phyloP scores from a whole-genome alignment of 2,888 invertebrate species.

The Nycteola revayana region DNA sequence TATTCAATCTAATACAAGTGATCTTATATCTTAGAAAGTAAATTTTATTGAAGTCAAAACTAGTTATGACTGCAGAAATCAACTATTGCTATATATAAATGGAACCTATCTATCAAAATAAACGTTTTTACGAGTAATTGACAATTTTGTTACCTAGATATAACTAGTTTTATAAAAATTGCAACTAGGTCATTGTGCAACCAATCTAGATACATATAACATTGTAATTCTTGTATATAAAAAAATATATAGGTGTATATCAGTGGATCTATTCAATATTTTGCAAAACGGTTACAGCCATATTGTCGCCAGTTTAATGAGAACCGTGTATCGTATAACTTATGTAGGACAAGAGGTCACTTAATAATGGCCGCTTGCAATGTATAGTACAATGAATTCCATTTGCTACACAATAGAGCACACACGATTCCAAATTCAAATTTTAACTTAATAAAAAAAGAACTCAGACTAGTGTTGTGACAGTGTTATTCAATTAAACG shows the following conservation, averaged over 20 bases:
- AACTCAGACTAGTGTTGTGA: constrained; percentile 33
- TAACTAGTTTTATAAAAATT: constrained; percentile 35
- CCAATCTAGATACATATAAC: constrained; percentile 26
- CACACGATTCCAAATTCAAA: constrained; percentile 77
- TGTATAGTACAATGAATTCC: constrained; percentile 65
- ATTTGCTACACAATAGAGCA: constrained; percentile 77
- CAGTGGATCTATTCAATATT: constrained; percentile 44
- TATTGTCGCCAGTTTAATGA: constrained; percentile 19
- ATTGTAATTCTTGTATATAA: constrained; percentile 44
- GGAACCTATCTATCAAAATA: constrained; percentile 25
- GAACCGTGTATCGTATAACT: constrained; percentile 21
- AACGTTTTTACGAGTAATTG: constrained; percentile 31
- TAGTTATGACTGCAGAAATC: constrained; percentile 18
- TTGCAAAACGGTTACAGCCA: constrained; percentile 43
- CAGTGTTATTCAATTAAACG: constrained; percentile 16
- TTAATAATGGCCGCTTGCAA: constrained; percentile 48
- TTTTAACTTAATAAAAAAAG: constrained; percentile 60
- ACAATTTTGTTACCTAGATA: constrained; percentile 33
- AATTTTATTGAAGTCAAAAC: constrained; percentile 9
- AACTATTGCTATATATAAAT: constrained; percentile 11
- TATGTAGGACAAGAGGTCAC: constrained; percentile 32
- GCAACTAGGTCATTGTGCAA: constrained; percentile 37
- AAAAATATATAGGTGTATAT: too few relatives aligned
- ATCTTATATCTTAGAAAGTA: constrained; percentile 4
- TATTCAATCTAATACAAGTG: constrained; percentile 13